These are phyloP conservation scores for Lagocephalus sceleratus DNA, from an alignment of 2,797 vertebrate species.

Conservation along the genomic window DNA sequence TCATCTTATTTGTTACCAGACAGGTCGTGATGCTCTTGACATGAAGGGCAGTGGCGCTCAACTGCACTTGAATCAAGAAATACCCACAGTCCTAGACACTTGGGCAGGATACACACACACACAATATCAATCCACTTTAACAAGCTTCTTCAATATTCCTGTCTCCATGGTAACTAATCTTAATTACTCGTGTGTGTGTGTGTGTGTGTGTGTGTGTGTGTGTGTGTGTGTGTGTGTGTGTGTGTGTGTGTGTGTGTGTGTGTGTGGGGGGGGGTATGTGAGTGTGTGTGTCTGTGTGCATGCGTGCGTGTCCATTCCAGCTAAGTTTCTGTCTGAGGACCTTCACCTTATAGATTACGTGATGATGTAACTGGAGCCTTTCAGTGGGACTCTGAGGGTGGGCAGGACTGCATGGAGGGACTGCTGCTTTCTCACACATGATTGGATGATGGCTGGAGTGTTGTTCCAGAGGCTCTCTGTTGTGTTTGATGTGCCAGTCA, in stretches of 20 bases:
- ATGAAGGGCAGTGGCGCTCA: slow-evolving; percentile 21
- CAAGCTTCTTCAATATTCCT: slow-evolving; percentile 52
- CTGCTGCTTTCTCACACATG: slow-evolving; percentile 53
- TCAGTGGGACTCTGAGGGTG: slow-evolving; percentile 50
- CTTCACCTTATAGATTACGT: slow-evolving; percentile 61
- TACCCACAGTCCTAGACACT: slow-evolving; percentile 28
- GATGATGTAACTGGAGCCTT: slow-evolving; percentile 66
- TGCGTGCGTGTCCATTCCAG: slow-evolving; percentile 4
- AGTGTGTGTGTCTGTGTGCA: slow-evolving; percentile 20
- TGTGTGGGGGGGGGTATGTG: slow-evolving; percentile 23
- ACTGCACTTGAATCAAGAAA: slow-evolving; percentile 25
- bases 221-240: slow-evolving; percentile 21
- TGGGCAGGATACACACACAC: slow-evolving; percentile 17
- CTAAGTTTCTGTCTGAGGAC: slow-evolving; percentile 52
- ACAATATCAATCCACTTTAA: slow-evolving; percentile 53
- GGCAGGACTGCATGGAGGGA: slow-evolving; percentile 40
- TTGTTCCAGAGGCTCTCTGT: slow-evolving; percentile 35
- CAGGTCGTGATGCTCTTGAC: slow-evolving; percentile 14
- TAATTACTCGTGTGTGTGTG: slow-evolving; percentile 51
- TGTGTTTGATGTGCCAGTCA: slow-evolving; percentile 63
- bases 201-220: slow-evolving; percentile 21
- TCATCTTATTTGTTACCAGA: slow-evolving; percentile 9
- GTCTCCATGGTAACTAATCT: slow-evolving; percentile 71
- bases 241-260: slow-evolving; percentile 20
- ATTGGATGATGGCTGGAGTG: slow-evolving; percentile 55